phyloP scores from a whole-genome alignment of 2,113 vertebrate genomes.

The pig (Sus scrofa) region DNA sequence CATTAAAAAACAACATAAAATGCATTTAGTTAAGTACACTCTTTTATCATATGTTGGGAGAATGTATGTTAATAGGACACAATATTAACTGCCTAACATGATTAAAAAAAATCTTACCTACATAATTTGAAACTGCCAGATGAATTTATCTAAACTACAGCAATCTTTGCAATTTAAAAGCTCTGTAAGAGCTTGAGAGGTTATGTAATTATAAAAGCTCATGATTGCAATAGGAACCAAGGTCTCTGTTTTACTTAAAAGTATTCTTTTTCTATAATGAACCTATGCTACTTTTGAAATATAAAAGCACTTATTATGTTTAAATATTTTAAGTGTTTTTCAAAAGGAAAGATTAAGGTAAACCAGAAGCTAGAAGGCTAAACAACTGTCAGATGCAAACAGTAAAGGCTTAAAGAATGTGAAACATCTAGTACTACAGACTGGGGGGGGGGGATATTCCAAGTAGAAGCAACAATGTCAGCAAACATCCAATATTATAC shows the following conservation, averaged over 20 bases:
- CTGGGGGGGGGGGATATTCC: neutral
- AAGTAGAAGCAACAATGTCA: neutral
- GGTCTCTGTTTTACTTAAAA: neutral
- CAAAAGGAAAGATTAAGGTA: neutral
- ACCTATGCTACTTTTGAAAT: neutral
- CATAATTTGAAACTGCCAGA: slow-evolving; percentile 29
- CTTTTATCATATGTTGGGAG: slow-evolving; percentile 39
- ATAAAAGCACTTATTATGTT: neutral
- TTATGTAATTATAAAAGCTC: neutral
- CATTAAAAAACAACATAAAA: slow-evolving; percentile 57
- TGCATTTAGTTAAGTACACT: slow-evolving; percentile 58
- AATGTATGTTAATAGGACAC: slow-evolving; percentile 56
- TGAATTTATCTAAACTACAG: neutral
- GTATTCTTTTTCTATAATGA: neutral
- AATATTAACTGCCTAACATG: slow-evolving; percentile 49
- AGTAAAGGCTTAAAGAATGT: neutral
- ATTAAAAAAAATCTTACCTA: slow-evolving; percentile 58
- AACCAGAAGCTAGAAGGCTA: neutral
- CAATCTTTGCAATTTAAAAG: neutral
- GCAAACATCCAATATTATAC: neutral
- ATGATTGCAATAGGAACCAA: neutral
- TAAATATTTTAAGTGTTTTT: neutral
- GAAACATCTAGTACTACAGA: neutral
- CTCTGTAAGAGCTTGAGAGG: neutral
- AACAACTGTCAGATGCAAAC: neutral